These are phyloP conservation scores for Cygnus atratus DNA, from an alignment of 2,113 vertebrate genomes.

Conservation along the genomic window DNA sequence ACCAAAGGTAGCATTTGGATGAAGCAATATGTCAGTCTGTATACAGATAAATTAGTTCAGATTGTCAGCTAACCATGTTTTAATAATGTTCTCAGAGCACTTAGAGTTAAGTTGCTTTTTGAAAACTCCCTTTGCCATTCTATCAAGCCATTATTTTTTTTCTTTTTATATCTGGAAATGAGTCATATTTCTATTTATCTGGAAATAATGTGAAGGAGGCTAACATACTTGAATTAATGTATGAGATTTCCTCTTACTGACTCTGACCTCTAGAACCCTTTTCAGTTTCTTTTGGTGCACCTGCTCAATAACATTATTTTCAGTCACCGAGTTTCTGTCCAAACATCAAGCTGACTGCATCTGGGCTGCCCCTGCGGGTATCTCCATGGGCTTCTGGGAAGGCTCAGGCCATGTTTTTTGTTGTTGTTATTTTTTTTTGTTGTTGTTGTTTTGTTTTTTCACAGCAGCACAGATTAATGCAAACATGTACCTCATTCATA, in stretches of 20 bases:
- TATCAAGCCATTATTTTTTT: not conserved
- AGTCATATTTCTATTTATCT: constrained; percentile 35
- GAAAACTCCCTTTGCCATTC: not conserved
- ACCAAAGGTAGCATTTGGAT: not conserved
- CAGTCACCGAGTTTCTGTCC: not conserved
- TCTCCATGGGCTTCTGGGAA: not conserved
- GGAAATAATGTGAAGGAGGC: not conserved
- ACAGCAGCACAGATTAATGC: not conserved
- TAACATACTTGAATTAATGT: constrained; percentile 21
- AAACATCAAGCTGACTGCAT: not conserved
- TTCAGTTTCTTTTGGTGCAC: not conserved
- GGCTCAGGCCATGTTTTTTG: not conserved
- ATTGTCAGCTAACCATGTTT: not conserved
- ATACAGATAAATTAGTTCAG: not conserved
- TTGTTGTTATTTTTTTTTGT: not conserved
- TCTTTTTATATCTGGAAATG: not conserved
- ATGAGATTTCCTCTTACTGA: not conserved
- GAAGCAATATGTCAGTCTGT: not conserved
- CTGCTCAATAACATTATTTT: constrained; percentile 3
- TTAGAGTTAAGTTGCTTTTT: not conserved
- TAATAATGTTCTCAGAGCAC: not conserved
- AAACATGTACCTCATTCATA: not conserved
- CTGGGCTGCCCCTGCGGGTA: not conserved
- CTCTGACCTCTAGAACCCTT: not conserved
- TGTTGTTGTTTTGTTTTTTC: not conserved